Evolutionary conservation across 2,888 invertebrate genomes (phyloP).

Genomic region (Aricia artaxerxes): DNA sequence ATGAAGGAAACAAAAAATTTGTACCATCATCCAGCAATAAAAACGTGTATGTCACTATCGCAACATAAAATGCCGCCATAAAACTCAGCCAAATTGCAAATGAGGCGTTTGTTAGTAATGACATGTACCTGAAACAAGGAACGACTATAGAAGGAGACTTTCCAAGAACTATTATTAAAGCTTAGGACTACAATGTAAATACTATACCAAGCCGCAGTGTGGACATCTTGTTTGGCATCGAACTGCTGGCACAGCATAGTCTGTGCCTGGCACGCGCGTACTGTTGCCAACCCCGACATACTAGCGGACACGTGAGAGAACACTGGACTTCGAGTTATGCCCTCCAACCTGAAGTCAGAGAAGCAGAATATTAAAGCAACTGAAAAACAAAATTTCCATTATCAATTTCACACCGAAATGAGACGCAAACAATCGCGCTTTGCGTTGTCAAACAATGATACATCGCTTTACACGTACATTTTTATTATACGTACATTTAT

Average conservation of each 20-base stretch:
- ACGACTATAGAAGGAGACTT: background rate
- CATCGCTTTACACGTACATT: too few relatives aligned
- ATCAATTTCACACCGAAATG: background rate
- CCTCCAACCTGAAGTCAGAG: constrained; percentile 57
- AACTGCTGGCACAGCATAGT: constrained; percentile 83
- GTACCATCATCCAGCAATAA: constrained; percentile 79
- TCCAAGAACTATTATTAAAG: background rate
- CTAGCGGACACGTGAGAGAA: constrained; percentile 90
- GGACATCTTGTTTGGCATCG: constrained; percentile 82
- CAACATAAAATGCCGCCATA: constrained; percentile 80
- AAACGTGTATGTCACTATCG: constrained; percentile 82
- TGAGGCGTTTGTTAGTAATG: constrained; percentile 79
- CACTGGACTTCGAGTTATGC: constrained; percentile 87
- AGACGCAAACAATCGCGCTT: background rate
- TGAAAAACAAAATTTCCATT: too few relatives aligned
- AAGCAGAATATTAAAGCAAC: background rate
- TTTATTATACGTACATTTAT: too few relatives aligned
- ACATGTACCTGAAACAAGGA: constrained; percentile 71
- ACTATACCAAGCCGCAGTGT: constrained; percentile 81
- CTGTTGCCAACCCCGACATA: constrained; percentile 87
- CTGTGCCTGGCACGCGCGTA: constrained; percentile 86
- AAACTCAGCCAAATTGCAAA: constrained; percentile 84
- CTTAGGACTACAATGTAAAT: background rate
- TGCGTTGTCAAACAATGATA: too few relatives aligned
- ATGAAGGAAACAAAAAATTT: constrained; percentile 33